Conservation (phyloP, 64 coral and sea anemone species). For the Porites lutea region DNA sequence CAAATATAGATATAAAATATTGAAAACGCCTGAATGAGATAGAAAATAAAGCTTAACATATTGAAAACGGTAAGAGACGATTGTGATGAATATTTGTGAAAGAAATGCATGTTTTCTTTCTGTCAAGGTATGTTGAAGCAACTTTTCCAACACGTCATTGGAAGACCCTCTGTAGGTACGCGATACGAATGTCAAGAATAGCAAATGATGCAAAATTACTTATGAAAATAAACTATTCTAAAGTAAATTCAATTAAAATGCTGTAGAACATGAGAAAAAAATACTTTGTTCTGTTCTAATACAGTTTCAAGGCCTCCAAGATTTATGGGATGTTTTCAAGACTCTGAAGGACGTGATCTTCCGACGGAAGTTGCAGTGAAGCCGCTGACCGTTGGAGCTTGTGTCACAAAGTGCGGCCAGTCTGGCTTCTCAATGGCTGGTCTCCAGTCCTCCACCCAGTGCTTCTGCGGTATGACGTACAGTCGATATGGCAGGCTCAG, state of each 20-base stretch:
- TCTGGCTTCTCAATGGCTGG: conserved; percentile 70
- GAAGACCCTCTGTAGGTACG: conserved; percentile 21
- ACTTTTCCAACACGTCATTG: conserved; percentile 15
- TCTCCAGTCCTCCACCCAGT: conserved; percentile 62
- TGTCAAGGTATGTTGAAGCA: conserved; percentile 18
- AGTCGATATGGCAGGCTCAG: conserved; percentile 74
- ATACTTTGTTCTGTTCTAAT: neutral
- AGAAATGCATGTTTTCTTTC: conserved; percentile 31
- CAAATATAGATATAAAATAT: too few relatives aligned
- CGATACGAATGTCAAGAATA: too few relatives aligned
- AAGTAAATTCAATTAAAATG: too few relatives aligned
- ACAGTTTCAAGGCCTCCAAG: conserved; percentile 25
- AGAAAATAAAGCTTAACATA: too few relatives aligned
- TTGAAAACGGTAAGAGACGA: too few relatives aligned
- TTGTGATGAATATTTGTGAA: neutral
- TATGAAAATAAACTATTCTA: too few relatives aligned
- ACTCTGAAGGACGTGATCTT: conserved; percentile 40
- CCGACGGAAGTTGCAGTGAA: conserved; percentile 43
- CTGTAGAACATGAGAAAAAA: too few relatives aligned
- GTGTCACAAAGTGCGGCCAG: conserved; percentile 61
- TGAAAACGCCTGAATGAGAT: too few relatives aligned
- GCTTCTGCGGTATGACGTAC: conserved; percentile 77
- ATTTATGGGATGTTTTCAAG: conserved; percentile 63
- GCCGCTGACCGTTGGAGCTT: conserved; percentile 69
- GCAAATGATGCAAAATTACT: too few relatives aligned